These are phyloP conservation scores for Podarcis muralis DNA, from an alignment of 2,113 vertebrate genomes.

Conservation along the genomic window DNA sequence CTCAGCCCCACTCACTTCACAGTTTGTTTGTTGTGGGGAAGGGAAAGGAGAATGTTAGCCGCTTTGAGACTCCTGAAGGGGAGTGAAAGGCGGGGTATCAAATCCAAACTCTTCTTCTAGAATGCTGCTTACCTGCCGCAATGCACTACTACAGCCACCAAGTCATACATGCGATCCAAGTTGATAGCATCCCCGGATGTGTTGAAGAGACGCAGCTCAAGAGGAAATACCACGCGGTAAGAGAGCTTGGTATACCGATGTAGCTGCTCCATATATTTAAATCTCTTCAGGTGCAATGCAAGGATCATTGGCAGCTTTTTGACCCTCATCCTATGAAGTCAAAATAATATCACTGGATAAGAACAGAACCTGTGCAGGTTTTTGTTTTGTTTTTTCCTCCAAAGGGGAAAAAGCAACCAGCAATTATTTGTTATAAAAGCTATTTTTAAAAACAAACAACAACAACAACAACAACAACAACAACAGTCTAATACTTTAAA, in stretches of 20 bases:
- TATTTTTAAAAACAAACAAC: neutral
- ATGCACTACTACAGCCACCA: slow-evolving; percentile 95
- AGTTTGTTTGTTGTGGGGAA: too few relatives aligned
- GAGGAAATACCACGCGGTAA: slow-evolving; percentile 93
- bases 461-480: neutral
- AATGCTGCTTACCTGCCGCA: slow-evolving; percentile 86
- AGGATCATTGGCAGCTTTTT: slow-evolving; percentile 97
- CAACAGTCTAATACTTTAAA: neutral
- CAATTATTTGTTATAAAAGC: neutral
- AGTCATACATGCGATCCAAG: slow-evolving; percentile 95
- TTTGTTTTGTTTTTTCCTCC: neutral
- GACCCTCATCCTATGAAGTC: slow-evolving; percentile 89
- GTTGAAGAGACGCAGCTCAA: slow-evolving; percentile 96
- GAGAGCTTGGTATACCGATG: slow-evolving; percentile 97
- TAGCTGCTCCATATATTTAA: slow-evolving; percentile 98
- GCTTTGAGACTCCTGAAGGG: too few relatives aligned
- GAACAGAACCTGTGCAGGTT: neutral
- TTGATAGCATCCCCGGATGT: slow-evolving; percentile 92
- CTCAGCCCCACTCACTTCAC: too few relatives aligned
- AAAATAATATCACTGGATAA: neutral
- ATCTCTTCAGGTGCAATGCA: slow-evolving; percentile 95
- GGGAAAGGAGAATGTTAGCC: too few relatives aligned
- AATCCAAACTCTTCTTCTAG: too few relatives aligned
- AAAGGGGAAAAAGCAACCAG: neutral
- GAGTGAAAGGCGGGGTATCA: too few relatives aligned